These are phyloP conservation scores for Antheraea yamamai DNA, from an alignment of 2,888 invertebrate species.

Conservation along the genomic window DNA sequence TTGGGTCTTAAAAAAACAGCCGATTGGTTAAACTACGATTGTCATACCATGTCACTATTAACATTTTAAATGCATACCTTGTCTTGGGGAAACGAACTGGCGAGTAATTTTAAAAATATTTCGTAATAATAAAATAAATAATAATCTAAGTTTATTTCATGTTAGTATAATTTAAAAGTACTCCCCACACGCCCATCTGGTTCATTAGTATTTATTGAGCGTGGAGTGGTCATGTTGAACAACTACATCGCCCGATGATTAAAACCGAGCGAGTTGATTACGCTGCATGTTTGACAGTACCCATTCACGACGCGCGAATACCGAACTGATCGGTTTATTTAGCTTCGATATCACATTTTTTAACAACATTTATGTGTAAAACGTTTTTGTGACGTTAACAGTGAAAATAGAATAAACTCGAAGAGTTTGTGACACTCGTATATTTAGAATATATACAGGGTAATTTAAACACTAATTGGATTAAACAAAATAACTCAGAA, in stretches of 20 bases:
- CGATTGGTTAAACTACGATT: too few relatives aligned
- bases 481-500: background rate
- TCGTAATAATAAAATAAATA: background rate
- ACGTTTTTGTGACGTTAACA: background rate
- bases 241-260: constrained; percentile 60
- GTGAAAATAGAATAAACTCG: background rate
- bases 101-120: background rate
- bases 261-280: constrained; percentile 70
- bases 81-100: too few relatives aligned
- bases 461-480: too few relatives aligned
- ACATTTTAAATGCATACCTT: too few relatives aligned
- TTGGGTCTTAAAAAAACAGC: too few relatives aligned
- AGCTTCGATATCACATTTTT: constrained; percentile 12
- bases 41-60: too few relatives aligned
- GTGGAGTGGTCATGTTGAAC: constrained; percentile 33
- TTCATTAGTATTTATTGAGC: constrained; percentile 1
- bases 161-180: constrained; percentile 29
- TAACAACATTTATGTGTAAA: constrained; percentile 4
- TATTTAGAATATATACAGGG: too few relatives aligned
- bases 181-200: constrained; percentile 1
- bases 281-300: constrained; percentile 55
- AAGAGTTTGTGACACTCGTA: too few relatives aligned
- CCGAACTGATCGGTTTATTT: constrained; percentile 55
- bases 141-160: background rate
- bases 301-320: constrained; percentile 50